Evolutionary conservation across 2,797 vertebrate genomes (phyloP).

Genomic region (Lophotriccus pileatus): DNA sequence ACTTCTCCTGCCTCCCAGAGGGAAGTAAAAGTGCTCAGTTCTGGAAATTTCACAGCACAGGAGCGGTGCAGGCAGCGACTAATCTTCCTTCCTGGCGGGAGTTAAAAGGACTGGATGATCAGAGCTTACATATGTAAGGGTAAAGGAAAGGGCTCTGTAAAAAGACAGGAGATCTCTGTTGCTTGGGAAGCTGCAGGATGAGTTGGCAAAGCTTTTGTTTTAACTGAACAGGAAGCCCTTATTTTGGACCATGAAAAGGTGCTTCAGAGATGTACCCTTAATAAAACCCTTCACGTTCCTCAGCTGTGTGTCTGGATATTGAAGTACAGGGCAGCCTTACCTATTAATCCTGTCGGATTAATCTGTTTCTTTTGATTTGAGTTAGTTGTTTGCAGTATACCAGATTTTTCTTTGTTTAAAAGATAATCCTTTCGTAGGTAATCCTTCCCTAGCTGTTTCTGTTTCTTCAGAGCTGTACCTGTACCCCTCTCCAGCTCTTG

Average conservation of each 20-base stretch:
- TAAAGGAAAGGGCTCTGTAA: not conserved
- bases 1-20: constrained; percentile 5
- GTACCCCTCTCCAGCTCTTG: not conserved
- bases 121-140: constrained; percentile 10
- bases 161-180: not conserved
- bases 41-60: constrained; percentile 24
- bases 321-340: not conserved
- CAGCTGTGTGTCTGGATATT: not conserved
- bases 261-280: not conserved
- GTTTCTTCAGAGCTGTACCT: not conserved
- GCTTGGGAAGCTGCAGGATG: not conserved
- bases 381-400: constrained; percentile 11
- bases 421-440: constrained; percentile 49
- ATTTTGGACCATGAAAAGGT: not conserved
- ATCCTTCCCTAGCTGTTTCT: not conserved
- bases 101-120: constrained; percentile 25
- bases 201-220: not conserved
- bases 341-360: constrained; percentile 46
- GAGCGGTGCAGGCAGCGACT: not conserved
- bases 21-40: not conserved
- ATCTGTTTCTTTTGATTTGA: constrained; percentile 24
- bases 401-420: constrained; percentile 38
- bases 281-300: not conserved
- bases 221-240: not conserved
- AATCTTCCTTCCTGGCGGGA: constrained; percentile 48